Evolutionary conservation across 2,113 vertebrate genomes (phyloP), one percentile per base, ranked within the genome.

Genomic region (Colistium nudipinnis): DNA sequence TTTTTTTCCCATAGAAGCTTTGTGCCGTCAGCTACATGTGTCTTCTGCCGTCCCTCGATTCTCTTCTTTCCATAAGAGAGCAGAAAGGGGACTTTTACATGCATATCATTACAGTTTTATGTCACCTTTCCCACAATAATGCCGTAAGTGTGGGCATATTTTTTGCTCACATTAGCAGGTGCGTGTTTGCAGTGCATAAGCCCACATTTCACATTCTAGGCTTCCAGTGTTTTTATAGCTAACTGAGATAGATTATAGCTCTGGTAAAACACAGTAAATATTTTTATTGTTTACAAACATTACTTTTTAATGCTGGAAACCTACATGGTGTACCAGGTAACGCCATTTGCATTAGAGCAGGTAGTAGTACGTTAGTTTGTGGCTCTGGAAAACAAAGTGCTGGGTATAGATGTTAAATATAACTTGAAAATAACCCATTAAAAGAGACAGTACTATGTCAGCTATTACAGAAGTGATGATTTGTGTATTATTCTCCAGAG

Each of bases 401-500:
- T 66, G 24, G 1, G 25, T 54, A 38, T 8, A 27, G 17, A 22
- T 13, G 10, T 11, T 31, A n/a, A 47, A 54, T 39, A 3, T 43
- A 19, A 36, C n/a, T n/a, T n/a, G n/a, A n/a, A 13, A 22, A 51
- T 47, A 17, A 48, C 17, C 22, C 10, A 25, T 31, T 33, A 44
- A n/a, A 49, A 74, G 3, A 14, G 28, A 54, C 39, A 28, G 45
- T 45, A 20, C 38, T 27, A 4, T 49, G 43, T 28, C 13, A 20
- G 56, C 17, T 64, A 39, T 54, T 51, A 24, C 17, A 38, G 25
- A 41, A 24, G 28, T 66, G 22, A 30, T 64, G 35, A 60, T 70
- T 41, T 78, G n/a, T 51, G 45, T 70, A 0, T 62, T 65, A 1
- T 85, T 70, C 74, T 85, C 59, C 44, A 87, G 96, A 97, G 81